Evolutionary conservation across 2,888 invertebrate species (phyloP), one percentile per base, ranked within the genome.

Genomic region (Scaptomyza parva): DNA sequence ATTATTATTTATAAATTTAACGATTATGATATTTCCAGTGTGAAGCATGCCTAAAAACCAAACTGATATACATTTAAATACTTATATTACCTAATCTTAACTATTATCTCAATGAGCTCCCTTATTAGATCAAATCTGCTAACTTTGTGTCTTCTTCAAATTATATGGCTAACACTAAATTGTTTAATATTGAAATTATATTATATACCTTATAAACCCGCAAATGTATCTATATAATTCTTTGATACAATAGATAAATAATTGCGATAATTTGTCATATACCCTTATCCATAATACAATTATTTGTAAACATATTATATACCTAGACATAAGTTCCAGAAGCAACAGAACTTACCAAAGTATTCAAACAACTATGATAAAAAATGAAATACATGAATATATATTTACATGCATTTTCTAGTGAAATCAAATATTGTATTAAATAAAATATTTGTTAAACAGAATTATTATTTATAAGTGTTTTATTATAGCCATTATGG

Each of bases 391-490:
- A 82, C 76, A 78, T 86, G 77, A 58, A 76, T 83, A 82, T 87
- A 79, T 83, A 84, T 86, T 83, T 88, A 84, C 87, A 83, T 84
- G 88, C 86, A 84, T 84, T 84, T 84, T 84, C 88, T 84, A 84
- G 84, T 84, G 88, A 88, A 84, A 84, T 88, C 76, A 51, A 75
- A 67, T 75, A 78, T 66, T 45, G 57, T 50, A 67, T 47, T 75
- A 63, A 78, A 62, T 82, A 78, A 62, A 60, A 73, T 78, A 77
- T 58, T 84, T 68, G 63, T 57, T 76, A 50, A 75, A 64, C 71
- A 62, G 62, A 33, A 18, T 28, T 2, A 20, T 12, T 41, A 37
- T 14, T 37, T 4, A 9, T 18, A 40, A 18, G 40, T 14, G 35
- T 18, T 14, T 4, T 11, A 22, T 14, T 43, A 33, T 30, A 53